Evolutionary conservation across 2,113 vertebrate species (phyloP).

Genomic region (Ophiodon elongatus): DNA sequence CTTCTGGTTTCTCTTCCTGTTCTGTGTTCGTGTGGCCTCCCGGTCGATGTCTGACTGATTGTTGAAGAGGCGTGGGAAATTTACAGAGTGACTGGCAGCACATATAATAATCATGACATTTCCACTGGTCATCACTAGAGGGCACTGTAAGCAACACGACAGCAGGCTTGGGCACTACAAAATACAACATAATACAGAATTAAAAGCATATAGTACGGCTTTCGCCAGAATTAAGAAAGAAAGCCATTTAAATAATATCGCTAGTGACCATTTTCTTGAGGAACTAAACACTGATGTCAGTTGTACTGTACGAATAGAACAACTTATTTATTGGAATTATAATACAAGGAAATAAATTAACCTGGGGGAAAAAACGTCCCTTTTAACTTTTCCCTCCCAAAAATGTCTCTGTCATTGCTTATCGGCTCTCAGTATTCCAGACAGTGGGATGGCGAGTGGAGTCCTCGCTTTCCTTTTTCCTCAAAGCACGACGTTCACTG

Average conservation of each 20-base stretch:
- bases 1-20: constrained; percentile 34
- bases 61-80: constrained; percentile 47
- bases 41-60: constrained; percentile 39
- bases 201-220: constrained; percentile 79
- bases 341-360: constrained; percentile 87
- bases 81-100: constrained; percentile 72
- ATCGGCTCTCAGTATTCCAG: constrained; percentile 56
- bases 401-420: constrained; percentile 56
- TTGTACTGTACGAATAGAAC: constrained; percentile 82
- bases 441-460: constrained; percentile 34
- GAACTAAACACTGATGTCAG: constrained; percentile 80
- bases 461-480: constrained; percentile 27
- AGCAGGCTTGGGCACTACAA: constrained; percentile 84
- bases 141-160: constrained; percentile 86
- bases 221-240: constrained; percentile 75
- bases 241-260: constrained; percentile 79
- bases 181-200: constrained; percentile 77
- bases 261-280: constrained; percentile 72
- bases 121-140: constrained; percentile 85
- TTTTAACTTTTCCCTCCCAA: constrained; percentile 19
- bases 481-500: constrained; percentile 32
- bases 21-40: constrained; percentile 33
- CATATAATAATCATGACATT: constrained; percentile 77
- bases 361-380: constrained; percentile 11
- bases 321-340: constrained; percentile 82